Evolutionary conservation across 2,888 invertebrate genomes (phyloP).

Genomic region (Aplocera efformata): DNA sequence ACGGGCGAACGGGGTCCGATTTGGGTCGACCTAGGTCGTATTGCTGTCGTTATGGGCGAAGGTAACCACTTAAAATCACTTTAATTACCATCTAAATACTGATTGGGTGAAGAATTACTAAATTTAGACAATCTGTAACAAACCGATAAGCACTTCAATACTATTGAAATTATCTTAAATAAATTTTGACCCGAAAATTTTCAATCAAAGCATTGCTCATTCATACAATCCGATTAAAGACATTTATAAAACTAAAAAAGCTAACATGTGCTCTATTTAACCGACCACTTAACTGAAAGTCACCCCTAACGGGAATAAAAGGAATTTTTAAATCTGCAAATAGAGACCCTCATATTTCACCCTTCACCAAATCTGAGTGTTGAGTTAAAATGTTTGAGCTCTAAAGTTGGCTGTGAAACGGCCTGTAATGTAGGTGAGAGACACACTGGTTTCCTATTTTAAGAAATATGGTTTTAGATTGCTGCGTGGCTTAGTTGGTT

Average conservation of each 20-base stretch:
- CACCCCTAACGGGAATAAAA: constrained; percentile 47
- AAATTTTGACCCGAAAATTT: too few relatives aligned
- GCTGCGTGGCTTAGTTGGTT: neutral
- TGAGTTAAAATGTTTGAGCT: constrained; percentile 58
- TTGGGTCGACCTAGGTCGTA: too few relatives aligned
- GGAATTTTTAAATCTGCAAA: constrained; percentile 65
- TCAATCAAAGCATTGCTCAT: neutral
- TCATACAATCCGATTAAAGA: constrained; percentile 15
- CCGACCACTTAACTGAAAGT: constrained; percentile 42
- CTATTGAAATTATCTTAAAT: too few relatives aligned
- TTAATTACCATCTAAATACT: too few relatives aligned
- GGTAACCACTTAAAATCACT: too few relatives aligned
- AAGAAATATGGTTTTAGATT: constrained; percentile 6
- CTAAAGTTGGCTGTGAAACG: constrained; percentile 49
- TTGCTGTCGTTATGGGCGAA: too few relatives aligned
- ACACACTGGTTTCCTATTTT: too few relatives aligned
- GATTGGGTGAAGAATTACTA: too few relatives aligned
- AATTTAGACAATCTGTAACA: too few relatives aligned
- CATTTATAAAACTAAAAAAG: constrained; percentile 19
- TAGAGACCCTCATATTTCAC: constrained; percentile 64
- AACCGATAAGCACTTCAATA: too few relatives aligned
- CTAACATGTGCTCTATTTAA: constrained; percentile 48
- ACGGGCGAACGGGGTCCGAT: too few relatives aligned
- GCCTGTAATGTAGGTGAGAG: constrained; percentile 33
- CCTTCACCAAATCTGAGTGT: constrained; percentile 50